Evolutionary conservation across 2,797 vertebrate genomes (phyloP), one percentile per base, ranked within the genome.

Genomic region (Gymnothorax reevesii): DNA sequence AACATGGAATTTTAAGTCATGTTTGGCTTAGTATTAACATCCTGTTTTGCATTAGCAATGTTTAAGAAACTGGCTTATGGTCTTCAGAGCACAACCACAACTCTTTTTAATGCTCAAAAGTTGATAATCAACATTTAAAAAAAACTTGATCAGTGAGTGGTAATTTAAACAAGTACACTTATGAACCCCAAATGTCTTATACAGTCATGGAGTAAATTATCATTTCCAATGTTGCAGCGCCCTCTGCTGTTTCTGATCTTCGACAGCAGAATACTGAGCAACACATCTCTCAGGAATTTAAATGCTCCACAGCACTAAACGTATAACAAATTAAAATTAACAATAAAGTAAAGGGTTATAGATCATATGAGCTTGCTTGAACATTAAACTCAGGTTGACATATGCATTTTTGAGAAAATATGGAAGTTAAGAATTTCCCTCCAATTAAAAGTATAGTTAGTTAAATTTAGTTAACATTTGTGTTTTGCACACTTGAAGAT

Each of bases 201-300:
- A 17, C 33, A 54, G 52, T 55, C 20, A n/a, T 13, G 73, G 33
- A 49, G 52, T 75, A 2, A 54, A 20, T 77, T 80, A 52, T 8
- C 49, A 80, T 52, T 80, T 20, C 52, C 77, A 64, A 82, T 25
- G 20, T 17, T 6, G 66, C 4, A 57, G 7, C 33, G 25, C 57
- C 86, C 64, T 87, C 88, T 87, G 33, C 17, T 83, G 85, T 75
- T 25, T 10, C 85, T 88, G 83, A 25, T 49, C 64, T 73, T 79
- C 22, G 12, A 60, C 20, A 57, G 27, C 73, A 60, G 9, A 80
- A 15, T 0, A 10, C 5, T 62, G 10, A n/a, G 25, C 20, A 20
- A 42, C 57, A n/a, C 57, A 52, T 7, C 83, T 13, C 9, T 52
- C 42, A 60, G 17, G 3, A 17, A 12, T 73, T 54, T 55, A 85